A percentile compares a stretch with the other conserved stretches of the same genome.
Conservation (phyloP, 2,113 vertebrate species). For the Mustela nigripes region DNA sequence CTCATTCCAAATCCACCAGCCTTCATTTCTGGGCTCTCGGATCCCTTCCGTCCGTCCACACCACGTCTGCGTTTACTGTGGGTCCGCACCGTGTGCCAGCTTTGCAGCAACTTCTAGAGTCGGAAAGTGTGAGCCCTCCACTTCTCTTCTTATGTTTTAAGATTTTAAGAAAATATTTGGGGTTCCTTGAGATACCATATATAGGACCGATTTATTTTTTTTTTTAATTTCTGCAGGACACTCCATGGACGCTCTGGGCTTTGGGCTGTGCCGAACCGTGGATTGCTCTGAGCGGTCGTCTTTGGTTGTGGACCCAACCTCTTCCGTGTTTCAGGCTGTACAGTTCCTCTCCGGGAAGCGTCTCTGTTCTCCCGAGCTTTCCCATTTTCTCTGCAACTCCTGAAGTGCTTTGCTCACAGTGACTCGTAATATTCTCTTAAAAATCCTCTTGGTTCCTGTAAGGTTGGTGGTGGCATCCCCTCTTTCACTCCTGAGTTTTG, state of each 20-base stretch:
- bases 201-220: not conserved
- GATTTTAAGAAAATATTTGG: not conserved
- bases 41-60: too few species aligned
- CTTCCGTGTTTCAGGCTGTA: not conserved
- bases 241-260: not conserved
- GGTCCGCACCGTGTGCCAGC: fast-evolving
- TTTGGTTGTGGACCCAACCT: not conserved
- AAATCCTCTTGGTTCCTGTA: not conserved
- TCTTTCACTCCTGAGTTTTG: not conserved
- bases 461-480: not conserved
- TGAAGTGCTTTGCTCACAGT: not conserved
- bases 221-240: not conserved
- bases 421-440: too few species aligned
- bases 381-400: not conserved
- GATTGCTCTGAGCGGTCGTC: not conserved
- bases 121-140: too few species aligned
- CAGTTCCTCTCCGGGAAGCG: not conserved
- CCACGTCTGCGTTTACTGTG: fast-evolving
- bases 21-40: not conserved
- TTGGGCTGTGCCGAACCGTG: fast-evolving
- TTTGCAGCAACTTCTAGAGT: not conserved
- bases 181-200: too few species aligned
- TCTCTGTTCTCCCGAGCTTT: not conserved
- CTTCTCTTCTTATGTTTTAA: not conserved
- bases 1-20: fast-evolving